phyloP scores from a whole-genome alignment of 2,113 vertebrate genomes.

The Paradoxurus hermaphroditus region DNA sequence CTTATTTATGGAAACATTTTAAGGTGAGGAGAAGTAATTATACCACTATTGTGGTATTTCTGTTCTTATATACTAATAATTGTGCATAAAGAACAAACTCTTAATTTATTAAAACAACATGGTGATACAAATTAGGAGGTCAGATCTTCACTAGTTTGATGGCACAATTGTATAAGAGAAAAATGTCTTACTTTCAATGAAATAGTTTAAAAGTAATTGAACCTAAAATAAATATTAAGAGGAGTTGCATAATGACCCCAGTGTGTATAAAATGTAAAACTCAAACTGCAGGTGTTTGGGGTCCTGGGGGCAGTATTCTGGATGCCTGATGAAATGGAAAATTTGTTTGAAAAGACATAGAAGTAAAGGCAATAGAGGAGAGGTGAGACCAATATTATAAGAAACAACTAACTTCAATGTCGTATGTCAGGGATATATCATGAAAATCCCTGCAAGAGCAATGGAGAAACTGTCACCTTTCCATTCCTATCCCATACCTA shows the following conservation, averaged over 20 bases:
- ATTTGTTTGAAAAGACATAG: background rate
- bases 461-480: background rate
- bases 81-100: background rate
- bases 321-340: background rate
- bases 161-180: background rate
- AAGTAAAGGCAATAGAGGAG: background rate
- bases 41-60: background rate
- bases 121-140: background rate
- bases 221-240: background rate
- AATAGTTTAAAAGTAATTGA: slow-evolving; percentile 6
- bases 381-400: background rate
- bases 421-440: background rate
- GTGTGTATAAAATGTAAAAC: background rate
- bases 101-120: slow-evolving; percentile 47
- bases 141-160: background rate
- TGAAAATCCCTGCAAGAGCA: background rate
- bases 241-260: background rate
- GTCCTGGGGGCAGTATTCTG: background rate
- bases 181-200: background rate
- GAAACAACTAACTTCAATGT: background rate
- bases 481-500: background rate
- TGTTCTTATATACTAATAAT: slow-evolving; percentile 3
- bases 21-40: slow-evolving; percentile 42
- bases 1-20: slow-evolving; percentile 41
- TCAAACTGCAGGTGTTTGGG: background rate